Evolutionary conservation across 2,888 invertebrate species (phyloP), one percentile per base, ranked within the genome.

Genomic region (Spisula subtruncata): DNA sequence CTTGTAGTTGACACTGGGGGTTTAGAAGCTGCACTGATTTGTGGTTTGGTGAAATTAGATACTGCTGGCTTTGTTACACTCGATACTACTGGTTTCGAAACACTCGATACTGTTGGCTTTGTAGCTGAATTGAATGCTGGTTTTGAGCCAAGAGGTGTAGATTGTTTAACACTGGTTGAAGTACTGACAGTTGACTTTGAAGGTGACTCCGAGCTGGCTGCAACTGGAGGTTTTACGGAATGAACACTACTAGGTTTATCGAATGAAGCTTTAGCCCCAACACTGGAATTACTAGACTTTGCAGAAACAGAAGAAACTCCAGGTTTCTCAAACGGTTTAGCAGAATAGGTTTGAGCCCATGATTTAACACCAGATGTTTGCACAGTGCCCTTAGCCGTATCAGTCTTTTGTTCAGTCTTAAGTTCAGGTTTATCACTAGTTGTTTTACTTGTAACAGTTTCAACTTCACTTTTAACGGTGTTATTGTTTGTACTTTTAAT

Each of bases 341-440:
- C 89, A 75, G 82, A 79, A 51, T 87, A 86, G 32, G 83, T 79
- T 71, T 86, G 88, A 75, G 88, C 88, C 91, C 91, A 92, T 51
- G 90, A 87, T 80, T 83, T 90, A 20, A 90, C 90, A 46, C 85
- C 75, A 60, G 54, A 6, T 75, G 81, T 54, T 75, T 87, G 86
- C 81, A 87, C 71, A 71, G 51, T 83, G 54, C 85, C 80, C 85
- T 85, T 85, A 20, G 85, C 16, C 80, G 80, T 56, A 85, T 85
- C 85, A 85, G 79, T 20, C 51, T 85, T 85, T 85, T 80, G 85
- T 80, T 85, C 85, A 80, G 2, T 80, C n/a, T n/a, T n/a, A n/a
- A n/a, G n/a, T 32, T 71, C 12, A 51, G 51, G 29, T 85, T 85
- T 89, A 75, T 84, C 71, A 54, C 51, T 82, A 48, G 81, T 85